A percentile compares a stretch with the other conserved stretches of the same genome.
These are phyloP conservation scores for Harlomillsia oculata DNA, from an alignment of 1,140 invertebrate species.

Conservation along the genomic window DNA sequence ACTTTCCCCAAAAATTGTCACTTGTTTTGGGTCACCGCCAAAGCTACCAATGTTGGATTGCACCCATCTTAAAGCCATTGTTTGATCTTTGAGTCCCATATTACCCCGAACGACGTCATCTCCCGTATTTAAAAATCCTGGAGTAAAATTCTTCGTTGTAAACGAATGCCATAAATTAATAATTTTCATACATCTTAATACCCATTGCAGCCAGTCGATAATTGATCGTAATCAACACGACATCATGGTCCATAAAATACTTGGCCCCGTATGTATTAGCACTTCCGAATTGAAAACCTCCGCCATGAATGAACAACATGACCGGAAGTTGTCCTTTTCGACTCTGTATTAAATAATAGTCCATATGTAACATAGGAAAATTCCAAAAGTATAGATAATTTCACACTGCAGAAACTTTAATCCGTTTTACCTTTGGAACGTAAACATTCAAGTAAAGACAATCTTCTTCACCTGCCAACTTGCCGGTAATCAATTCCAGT, in stretches of 20 bases:
- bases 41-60: background rate
- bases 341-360: too few relatives aligned
- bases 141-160: background rate
- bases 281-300: background rate
- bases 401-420: too few relatives aligned
- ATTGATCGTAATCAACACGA: background rate
- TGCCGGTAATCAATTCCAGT: too few relatives aligned
- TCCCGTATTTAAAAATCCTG: slow-evolving; percentile 20
- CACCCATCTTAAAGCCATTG: slow-evolving; percentile 19
- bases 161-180: background rate
- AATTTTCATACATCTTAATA: background rate
- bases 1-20: slow-evolving; percentile 48
- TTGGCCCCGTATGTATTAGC: background rate
- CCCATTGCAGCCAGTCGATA: background rate
- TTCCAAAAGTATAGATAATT: too few relatives aligned
- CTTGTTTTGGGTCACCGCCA: slow-evolving; percentile 47
- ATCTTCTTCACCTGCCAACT: too few relatives aligned
- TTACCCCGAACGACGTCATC: slow-evolving; percentile 15
- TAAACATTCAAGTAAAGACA: too few relatives aligned
- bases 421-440: too few relatives aligned
- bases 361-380: too few relatives aligned
- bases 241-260: background rate
- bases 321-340: too few relatives aligned
- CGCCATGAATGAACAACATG: slow-evolving; percentile 7
- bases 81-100: slow-evolving; percentile 15